These are phyloP conservation scores for Denticeps clupeoides DNA, from an alignment of 2,797 vertebrate species.

Conservation along the genomic window DNA sequence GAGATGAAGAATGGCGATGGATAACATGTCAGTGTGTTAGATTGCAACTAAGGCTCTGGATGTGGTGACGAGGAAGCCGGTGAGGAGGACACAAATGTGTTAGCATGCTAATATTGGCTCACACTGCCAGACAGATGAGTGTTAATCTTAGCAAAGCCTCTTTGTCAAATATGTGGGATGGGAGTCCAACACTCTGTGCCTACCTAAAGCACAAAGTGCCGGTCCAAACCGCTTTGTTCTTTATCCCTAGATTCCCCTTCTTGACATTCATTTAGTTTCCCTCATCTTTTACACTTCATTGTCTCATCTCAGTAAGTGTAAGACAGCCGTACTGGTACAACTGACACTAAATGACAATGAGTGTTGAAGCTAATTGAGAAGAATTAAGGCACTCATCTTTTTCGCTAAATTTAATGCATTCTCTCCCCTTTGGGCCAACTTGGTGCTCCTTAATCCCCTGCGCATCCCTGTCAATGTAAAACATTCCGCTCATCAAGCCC, in stretches of 20 bases:
- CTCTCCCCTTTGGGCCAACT: neutral
- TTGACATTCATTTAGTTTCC: too few species aligned
- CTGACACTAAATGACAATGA: conserved; percentile 4
- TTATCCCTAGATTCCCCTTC: neutral
- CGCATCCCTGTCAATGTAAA: too few species aligned
- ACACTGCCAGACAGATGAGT: neutral
- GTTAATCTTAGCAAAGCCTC: conserved; percentile 2
- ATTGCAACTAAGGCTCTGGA: neutral
- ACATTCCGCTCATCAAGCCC: too few species aligned
- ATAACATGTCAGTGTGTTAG: neutral
- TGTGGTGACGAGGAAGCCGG: neutral
- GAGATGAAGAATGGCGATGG: too few species aligned
- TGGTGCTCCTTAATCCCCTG: too few species aligned
- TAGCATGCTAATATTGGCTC: conserved; percentile 4
- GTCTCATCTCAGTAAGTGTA: too few species aligned
- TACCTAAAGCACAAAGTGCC: neutral
- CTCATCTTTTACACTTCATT: too few species aligned
- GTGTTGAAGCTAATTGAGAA: conserved; percentile 3
- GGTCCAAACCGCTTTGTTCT: neutral
- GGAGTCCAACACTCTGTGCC: neutral
- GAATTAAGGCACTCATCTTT: neutral
- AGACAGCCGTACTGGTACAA: too few species aligned
- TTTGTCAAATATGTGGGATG: conserved; percentile 1
- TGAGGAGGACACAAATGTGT: neutral
- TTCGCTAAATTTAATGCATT: neutral